Conservation (phyloP, 1,140 invertebrate genomes). For the Heliconius congener region DNA sequence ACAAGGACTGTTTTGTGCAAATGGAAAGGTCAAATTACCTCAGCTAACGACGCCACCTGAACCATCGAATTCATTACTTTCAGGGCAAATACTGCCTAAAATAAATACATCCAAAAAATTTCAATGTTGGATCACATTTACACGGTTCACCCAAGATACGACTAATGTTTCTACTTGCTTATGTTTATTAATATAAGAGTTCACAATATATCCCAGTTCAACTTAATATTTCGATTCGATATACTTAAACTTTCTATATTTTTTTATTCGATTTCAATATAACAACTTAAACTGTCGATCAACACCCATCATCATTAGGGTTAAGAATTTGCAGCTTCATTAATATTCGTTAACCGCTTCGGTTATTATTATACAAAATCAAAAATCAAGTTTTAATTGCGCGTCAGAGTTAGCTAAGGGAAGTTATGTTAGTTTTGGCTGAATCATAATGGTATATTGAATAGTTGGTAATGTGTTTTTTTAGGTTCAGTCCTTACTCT, state of each 20-base stretch:
- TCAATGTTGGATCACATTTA: no score
- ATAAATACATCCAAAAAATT: no score
- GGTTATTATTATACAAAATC: not conserved
- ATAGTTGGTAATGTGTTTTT: not conserved
- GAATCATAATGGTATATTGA: not conserved
- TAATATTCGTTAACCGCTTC: conserved; percentile 16
- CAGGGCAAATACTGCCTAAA: no score
- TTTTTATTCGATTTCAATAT: no score
- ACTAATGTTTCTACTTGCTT: not conserved
- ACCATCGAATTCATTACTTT: no score
- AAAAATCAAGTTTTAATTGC: conserved; percentile 18
- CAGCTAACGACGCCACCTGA: no score
- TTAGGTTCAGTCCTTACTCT: not conserved
- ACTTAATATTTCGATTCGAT: not conserved
- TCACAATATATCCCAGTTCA: not conserved
- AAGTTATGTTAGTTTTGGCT: not conserved
- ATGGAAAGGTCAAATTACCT: no score
- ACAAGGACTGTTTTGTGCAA: no score
- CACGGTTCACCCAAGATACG: no score
- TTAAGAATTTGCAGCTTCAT: not conserved
- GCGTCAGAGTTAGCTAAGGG: not conserved
- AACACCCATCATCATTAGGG: not conserved
- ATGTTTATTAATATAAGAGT: not conserved
- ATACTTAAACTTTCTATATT: no score
- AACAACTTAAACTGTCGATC: not conserved